These are phyloP conservation scores for Drosophila greeni DNA, from an alignment of 2,888 invertebrate species.

Conservation along the genomic window DNA sequence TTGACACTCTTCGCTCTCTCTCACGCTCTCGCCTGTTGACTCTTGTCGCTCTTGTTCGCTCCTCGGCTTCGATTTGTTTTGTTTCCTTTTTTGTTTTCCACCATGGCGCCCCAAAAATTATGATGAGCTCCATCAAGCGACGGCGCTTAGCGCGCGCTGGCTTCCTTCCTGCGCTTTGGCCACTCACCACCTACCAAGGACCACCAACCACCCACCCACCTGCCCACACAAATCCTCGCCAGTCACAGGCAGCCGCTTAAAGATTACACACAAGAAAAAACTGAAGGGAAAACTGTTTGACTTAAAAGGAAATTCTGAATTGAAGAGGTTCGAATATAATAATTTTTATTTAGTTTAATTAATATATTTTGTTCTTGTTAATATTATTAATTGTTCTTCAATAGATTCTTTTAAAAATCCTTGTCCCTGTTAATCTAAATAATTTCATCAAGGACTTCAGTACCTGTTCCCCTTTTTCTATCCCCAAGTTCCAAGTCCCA, in stretches of 20 bases:
- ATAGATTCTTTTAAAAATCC: too few species aligned
- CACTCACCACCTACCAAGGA: conserved; percentile 12
- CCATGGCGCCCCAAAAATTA: conserved; percentile 53
- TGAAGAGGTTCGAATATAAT: not conserved
- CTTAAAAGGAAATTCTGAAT: not conserved
- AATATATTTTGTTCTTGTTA: not conserved
- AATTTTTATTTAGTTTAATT: too few species aligned
- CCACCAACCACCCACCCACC: conserved; percentile 14
- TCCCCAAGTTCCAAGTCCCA: not conserved
- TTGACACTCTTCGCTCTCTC: not conserved
- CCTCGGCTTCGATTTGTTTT: conserved; percentile 54
- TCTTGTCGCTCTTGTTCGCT: conserved; percentile 40
- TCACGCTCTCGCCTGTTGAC: conserved; percentile 14
- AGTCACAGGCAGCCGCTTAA: conserved; percentile 9
- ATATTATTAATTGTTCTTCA: not conserved
- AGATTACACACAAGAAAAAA: conserved; percentile 15
- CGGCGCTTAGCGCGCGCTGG: conserved; percentile 39
- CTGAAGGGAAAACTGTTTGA: not conserved
- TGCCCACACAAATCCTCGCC: conserved; percentile 12
- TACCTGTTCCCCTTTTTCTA: not conserved
- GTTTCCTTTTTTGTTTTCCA: conserved; percentile 50
- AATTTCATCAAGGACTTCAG: not conserved
- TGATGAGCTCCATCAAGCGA: conserved; percentile 50
- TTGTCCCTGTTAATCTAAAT: not conserved
- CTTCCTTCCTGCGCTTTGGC: conserved; percentile 36